A percentile compares a stretch with the other conserved stretches of the same genome.
Conservation (phyloP, 2,113 vertebrate genomes). For the Oenanthe melanoleuca region DNA sequence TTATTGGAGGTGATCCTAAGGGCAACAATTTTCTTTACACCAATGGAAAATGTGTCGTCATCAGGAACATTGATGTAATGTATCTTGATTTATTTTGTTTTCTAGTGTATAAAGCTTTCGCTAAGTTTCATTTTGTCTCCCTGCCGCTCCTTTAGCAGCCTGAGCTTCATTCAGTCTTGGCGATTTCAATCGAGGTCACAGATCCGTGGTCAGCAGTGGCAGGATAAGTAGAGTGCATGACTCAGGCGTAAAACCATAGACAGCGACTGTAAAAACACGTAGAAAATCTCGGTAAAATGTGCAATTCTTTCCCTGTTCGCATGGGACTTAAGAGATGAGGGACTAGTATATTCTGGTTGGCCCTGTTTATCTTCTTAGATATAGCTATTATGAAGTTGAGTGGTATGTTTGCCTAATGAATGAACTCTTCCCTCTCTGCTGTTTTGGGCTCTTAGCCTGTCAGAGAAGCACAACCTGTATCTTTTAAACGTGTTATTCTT, state of each 20-base stretch:
- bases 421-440: not conserved
- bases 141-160: not conserved
- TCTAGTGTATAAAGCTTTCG: not conserved
- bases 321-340: not conserved
- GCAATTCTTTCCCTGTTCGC: not conserved
- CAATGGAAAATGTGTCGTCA: slow-evolving; percentile 94
- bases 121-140: not conserved
- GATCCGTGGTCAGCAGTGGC: not conserved
- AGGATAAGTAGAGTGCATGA: not conserved
- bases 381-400: not conserved
- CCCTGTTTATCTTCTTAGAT: not conserved
- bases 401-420: not conserved
- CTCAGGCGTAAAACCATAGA: not conserved
- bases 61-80: slow-evolving; percentile 93
- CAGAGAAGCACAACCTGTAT: not conserved
- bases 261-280: not conserved
- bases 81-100: not conserved
- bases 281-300: not conserved
- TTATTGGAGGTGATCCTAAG: slow-evolving; percentile 94
- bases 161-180: not conserved
- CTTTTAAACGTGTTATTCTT: not conserved
- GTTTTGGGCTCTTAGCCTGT: not conserved
- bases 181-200: not conserved
- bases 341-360: not conserved
- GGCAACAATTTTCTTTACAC: slow-evolving; percentile 95